Evolutionary conservation across 2,113 vertebrate genomes (phyloP).

Genomic region (Misgurnus anguillicaudatus): DNA sequence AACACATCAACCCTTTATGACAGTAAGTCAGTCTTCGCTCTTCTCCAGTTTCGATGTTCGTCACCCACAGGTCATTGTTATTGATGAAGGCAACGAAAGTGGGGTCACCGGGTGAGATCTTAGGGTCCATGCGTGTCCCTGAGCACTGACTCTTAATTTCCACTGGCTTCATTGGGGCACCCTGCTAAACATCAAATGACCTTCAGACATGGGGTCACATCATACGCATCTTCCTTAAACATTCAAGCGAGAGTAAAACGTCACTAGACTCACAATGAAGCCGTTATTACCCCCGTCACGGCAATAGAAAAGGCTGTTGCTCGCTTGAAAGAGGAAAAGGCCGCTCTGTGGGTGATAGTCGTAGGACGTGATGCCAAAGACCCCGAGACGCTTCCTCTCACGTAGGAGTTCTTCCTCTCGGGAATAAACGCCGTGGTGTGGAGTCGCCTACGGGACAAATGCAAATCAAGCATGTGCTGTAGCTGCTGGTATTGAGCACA

Average conservation of each 20-base stretch:
- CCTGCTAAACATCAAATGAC: constrained; percentile 74
- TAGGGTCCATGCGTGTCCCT: constrained; percentile 96
- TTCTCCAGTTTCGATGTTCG: constrained; percentile 87
- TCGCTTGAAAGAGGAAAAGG: constrained; percentile 98
- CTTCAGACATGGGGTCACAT: constrained; percentile 26
- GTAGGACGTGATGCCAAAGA: constrained; percentile 95
- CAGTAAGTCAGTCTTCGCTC: constrained; percentile 88
- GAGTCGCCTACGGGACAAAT: constrained; percentile 80
- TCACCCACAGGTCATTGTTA: constrained; percentile 93
- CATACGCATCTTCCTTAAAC: not conserved
- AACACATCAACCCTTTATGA: constrained; percentile 81
- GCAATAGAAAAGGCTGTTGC: constrained; percentile 97
- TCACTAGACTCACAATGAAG: constrained; percentile 86
- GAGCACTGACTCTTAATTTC: constrained; percentile 95
- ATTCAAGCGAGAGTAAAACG: not conserved
- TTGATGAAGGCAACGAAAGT: constrained; percentile 94
- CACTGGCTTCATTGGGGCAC: constrained; percentile 90
- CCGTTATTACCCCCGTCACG: constrained; percentile 91
- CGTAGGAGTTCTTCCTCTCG: constrained; percentile 93
- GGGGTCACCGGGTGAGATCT: constrained; percentile 90
- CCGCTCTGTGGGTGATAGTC: constrained; percentile 93
- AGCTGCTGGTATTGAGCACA: not conserved
- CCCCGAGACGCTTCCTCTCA: constrained; percentile 91
- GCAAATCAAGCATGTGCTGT: not conserved
- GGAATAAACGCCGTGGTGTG: constrained; percentile 92